Percentiles rank a stretch among this genome's conserved stretches.
phyloP scores from a whole-genome alignment of 2,113 vertebrate genomes.

The Clupea harengus region DNA sequence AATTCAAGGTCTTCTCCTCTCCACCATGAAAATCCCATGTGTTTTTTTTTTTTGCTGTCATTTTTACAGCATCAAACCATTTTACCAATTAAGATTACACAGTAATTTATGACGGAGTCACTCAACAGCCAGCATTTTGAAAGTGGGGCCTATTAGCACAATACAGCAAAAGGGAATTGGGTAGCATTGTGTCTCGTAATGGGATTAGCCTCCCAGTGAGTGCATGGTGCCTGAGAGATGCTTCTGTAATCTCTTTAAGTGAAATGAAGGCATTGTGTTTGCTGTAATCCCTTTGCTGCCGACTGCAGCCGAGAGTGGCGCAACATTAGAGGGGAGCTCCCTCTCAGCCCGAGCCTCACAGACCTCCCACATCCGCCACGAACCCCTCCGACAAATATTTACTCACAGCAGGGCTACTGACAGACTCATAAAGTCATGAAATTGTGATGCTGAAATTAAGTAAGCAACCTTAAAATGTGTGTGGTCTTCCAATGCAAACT shows the following conservation, averaged over 20 bases:
- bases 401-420: background rate
- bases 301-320: background rate
- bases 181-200: constrained; percentile 47
- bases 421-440: background rate
- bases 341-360: background rate
- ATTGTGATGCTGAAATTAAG: background rate
- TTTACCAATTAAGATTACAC: constrained; percentile 27
- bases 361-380: background rate
- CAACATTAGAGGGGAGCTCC: background rate
- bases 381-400: background rate
- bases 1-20: background rate
- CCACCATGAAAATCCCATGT: background rate
- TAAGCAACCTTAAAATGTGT: background rate
- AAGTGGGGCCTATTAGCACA: constrained; percentile 33
- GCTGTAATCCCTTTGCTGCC: constrained; percentile 54
- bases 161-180: constrained; percentile 42
- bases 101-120: constrained; percentile 31
- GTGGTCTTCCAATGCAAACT: background rate
- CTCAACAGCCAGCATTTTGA: constrained; percentile 32
- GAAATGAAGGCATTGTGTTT: constrained; percentile 49
- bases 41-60: background rate
- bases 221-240: constrained; percentile 41
- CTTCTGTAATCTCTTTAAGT: constrained; percentile 60
- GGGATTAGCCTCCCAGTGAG: constrained; percentile 57
- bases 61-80: background rate